phyloP scores from a whole-genome alignment of 2,797 vertebrate species.

The Scolopax rusticola region DNA sequence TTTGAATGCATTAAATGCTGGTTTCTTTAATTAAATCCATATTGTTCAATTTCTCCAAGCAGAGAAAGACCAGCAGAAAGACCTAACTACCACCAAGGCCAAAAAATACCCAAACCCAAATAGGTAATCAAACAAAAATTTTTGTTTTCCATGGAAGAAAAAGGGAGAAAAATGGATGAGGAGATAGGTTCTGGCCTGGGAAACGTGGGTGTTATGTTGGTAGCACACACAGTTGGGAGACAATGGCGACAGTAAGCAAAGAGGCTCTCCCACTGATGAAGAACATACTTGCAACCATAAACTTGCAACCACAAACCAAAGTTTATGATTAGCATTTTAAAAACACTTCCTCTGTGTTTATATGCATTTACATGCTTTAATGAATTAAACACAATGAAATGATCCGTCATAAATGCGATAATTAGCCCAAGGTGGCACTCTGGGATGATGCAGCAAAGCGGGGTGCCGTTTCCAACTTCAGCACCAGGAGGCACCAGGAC shows the following conservation, averaged over 20 bases:
- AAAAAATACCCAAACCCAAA: not conserved
- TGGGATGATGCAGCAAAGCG: not conserved
- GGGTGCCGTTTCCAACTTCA: slow-evolving; percentile 86
- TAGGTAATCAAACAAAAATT: not conserved
- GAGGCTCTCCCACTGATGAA: not conserved
- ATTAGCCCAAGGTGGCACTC: accelerated
- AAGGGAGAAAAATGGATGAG: not conserved
- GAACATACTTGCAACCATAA: not conserved
- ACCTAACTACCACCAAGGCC: not conserved
- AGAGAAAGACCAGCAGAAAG: not conserved
- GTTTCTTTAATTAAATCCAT: not conserved
- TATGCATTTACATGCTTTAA: not conserved
- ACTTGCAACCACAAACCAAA: not conserved
- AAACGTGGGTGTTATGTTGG: accelerated
- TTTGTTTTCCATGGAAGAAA: not conserved
- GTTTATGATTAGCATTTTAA: not conserved
- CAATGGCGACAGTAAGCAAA: not conserved
- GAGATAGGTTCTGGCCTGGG: not conserved
- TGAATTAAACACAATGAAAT: not conserved
- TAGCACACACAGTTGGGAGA: not conserved
- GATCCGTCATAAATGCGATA: accelerated
- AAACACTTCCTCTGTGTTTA: not conserved
- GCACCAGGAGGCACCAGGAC: slow-evolving; percentile 91
- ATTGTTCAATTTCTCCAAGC: not conserved
- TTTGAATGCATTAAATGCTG: not conserved